These are phyloP conservation scores for Callaeas wilsoni DNA, from an alignment of 2,113 vertebrate genomes.

Conservation along the genomic window DNA sequence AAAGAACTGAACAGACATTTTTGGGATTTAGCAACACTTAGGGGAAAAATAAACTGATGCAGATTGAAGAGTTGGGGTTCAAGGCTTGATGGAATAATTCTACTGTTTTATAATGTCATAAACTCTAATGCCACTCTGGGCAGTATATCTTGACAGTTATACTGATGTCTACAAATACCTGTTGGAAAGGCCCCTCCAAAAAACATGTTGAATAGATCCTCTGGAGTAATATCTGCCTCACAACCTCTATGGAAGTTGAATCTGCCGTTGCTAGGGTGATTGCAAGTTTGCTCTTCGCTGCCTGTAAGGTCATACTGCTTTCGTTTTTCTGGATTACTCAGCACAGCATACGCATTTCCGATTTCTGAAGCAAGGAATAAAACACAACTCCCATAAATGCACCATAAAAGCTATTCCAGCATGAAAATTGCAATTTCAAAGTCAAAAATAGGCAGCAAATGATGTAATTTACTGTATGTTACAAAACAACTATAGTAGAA, in stretches of 20 bases:
- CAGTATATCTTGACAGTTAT: neutral
- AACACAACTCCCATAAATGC: neutral
- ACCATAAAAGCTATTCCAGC: neutral
- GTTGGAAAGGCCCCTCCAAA: constrained; percentile 94
- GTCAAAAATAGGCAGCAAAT: neutral
- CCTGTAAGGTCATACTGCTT: constrained; percentile 93
- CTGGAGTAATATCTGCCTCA: constrained; percentile 95
- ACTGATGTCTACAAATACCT: constrained; percentile 69
- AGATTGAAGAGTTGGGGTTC: neutral
- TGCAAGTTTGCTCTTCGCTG: constrained; percentile 84
- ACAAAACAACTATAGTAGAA: neutral
- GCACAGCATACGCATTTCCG: constrained; percentile 92
- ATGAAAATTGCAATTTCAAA: neutral
- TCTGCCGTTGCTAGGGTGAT: constrained; percentile 79
- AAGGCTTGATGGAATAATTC: neutral
- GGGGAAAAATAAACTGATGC: neutral
- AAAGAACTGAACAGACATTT: neutral
- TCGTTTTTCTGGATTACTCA: constrained; percentile 92
- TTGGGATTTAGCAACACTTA: neutral
- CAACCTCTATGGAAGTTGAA: constrained; percentile 94
- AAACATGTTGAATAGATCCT: constrained; percentile 98
- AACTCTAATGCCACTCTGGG: neutral
- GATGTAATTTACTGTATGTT: neutral
- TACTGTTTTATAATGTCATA: neutral
- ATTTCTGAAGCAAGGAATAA: constrained; percentile 81